Percentiles rank a stretch among this genome's conserved stretches.
These are phyloP conservation scores for Ranitomeya variabilis DNA, from an alignment of 2,113 vertebrate genomes.

Conservation along the genomic window DNA sequence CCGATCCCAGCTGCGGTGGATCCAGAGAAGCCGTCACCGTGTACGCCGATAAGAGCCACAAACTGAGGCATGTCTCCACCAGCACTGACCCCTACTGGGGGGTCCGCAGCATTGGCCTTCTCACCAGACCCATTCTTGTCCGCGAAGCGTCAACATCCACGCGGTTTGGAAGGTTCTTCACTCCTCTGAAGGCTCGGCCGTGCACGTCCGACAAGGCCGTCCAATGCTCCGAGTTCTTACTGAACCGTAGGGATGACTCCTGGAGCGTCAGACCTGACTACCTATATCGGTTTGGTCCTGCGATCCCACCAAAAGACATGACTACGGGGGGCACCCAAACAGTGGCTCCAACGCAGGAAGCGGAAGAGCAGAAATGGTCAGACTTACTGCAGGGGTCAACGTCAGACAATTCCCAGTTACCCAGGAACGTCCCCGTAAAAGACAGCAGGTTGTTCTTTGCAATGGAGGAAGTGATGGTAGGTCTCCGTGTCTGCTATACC, in stretches of 20 bases:
- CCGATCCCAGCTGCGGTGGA: not conserved
- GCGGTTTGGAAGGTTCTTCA: not conserved
- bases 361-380: not conserved
- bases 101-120: not conserved
- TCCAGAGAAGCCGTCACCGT: not conserved
- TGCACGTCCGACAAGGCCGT: not conserved
- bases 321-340: not conserved
- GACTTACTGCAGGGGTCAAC: not conserved
- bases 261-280: slow-evolving; percentile 16
- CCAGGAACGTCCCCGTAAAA: not conserved
- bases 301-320: not conserved
- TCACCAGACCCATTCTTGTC: not conserved
- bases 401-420: not conserved
- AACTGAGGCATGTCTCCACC: not conserved
- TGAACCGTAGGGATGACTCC: not conserved
- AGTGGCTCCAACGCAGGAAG: not conserved
- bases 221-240: slow-evolving; percentile 8
- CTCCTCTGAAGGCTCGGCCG: not conserved
- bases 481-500: not conserved
- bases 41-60: not conserved
- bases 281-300: not conserved
- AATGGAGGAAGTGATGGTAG: slow-evolving; percentile 20
- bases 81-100: slow-evolving; percentile 4
- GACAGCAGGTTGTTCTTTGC: slow-evolving; percentile 24
- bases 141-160: slow-evolving; percentile 5